Conservation (phyloP, 2,797 vertebrate genomes). For the Hypotaenidia philippensis region DNA sequence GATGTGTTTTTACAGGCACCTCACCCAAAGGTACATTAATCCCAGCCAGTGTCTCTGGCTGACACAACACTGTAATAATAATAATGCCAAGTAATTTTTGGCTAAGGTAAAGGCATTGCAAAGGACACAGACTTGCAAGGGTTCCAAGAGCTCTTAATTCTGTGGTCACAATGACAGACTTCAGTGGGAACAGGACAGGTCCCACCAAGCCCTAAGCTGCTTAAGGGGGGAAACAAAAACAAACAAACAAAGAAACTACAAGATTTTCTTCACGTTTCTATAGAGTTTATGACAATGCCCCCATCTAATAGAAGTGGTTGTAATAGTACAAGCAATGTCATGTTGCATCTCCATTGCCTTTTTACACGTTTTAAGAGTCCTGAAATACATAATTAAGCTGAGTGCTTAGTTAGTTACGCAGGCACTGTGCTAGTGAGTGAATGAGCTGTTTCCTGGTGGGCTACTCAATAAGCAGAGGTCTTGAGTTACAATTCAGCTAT, state of each 20-base stretch:
- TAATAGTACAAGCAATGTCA: neutral
- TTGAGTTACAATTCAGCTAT: slow-evolving; percentile 30
- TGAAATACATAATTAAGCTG: neutral
- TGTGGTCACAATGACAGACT: neutral
- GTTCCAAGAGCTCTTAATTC: neutral
- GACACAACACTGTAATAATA: neutral
- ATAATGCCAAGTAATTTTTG: neutral
- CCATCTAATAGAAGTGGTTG: neutral
- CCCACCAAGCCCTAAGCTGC: neutral
- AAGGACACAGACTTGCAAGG: neutral
- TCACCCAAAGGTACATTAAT: neutral
- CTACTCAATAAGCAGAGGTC: neutral
- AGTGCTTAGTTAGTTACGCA: neutral
- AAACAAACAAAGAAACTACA: neutral
- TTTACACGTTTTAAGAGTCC: neutral
- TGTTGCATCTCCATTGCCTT: neutral
- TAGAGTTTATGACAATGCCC: neutral
- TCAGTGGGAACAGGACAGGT: neutral
- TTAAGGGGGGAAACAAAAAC: neutral
- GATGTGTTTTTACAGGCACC: neutral
- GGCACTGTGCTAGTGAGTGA: neutral
- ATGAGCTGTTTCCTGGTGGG: slow-evolving; percentile 3
- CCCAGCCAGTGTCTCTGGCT: neutral
- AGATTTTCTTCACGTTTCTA: neutral
- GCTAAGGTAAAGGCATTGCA: neutral